These are phyloP conservation scores for Meandrina meandrites DNA, from an alignment of 92 coral and sea anemone genomes.

Conservation along the genomic window DNA sequence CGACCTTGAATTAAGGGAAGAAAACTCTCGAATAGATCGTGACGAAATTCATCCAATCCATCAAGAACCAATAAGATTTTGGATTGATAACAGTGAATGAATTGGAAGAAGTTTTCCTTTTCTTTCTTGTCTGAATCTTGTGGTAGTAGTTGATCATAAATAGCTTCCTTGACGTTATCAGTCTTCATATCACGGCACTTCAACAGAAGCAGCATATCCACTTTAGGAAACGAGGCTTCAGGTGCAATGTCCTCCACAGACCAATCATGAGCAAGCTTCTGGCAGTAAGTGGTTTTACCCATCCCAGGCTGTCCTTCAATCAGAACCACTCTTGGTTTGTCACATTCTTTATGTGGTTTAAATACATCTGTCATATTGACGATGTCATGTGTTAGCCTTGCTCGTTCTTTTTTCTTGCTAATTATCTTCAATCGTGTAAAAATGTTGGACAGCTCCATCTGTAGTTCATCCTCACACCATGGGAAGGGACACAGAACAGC, in stretches of 20 bases:
- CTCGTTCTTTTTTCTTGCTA: slow-evolving; percentile 29
- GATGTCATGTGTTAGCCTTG: neutral
- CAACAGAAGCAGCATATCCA: slow-evolving; percentile 20
- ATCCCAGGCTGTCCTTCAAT: slow-evolving; percentile 46
- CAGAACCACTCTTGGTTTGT: slow-evolving; percentile 38
- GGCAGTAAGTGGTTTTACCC: slow-evolving; percentile 49
- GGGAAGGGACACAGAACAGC: slow-evolving; percentile 35
- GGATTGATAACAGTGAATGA: slow-evolving; percentile 28
- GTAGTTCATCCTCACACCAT: slow-evolving; percentile 42
- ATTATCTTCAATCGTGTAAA: slow-evolving; percentile 19
- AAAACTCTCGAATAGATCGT: neutral
- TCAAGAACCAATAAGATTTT: slow-evolving; percentile 40
- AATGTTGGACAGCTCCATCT: slow-evolving; percentile 7
- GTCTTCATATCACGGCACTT: slow-evolving; percentile 42
- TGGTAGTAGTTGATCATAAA: slow-evolving; percentile 37
- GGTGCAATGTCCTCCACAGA: slow-evolving; percentile 18
- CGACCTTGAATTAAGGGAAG: slow-evolving; percentile 28
- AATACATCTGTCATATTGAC: slow-evolving; percentile 32
- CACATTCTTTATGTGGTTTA: slow-evolving; percentile 22
- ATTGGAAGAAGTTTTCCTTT: slow-evolving; percentile 18
- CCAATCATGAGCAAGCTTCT: slow-evolving; percentile 51
- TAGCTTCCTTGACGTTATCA: slow-evolving; percentile 14
- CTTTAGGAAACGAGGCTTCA: slow-evolving; percentile 24
- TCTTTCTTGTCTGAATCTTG: slow-evolving; percentile 6
- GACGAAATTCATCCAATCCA: slow-evolving; percentile 32